Base-by-base conservation (phyloP, 2,113 vertebrate species). In the Macquaria australasica region DNA sequence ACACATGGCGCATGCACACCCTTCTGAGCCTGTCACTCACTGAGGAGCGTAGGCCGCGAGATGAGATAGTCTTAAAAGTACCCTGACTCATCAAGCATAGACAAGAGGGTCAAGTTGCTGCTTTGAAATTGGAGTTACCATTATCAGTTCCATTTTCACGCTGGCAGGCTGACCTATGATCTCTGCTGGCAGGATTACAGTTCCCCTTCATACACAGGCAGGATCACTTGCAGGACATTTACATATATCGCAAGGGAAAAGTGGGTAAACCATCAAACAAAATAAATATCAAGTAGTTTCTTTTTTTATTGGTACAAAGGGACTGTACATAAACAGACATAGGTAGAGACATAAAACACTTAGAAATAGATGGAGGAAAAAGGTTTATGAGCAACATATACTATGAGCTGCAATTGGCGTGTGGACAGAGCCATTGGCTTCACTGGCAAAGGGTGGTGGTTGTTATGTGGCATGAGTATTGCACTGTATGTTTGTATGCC, bases 91-190 rank as follows among this genome's bases (percentile, higher is more conserved):
- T 86, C 77, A 58, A 39, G 84, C 87, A 78, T 12, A 82, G 60
- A 88, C 86, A 73, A 84, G 73, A 83, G 86, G 87, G 83, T 92
- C 86, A 78, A 77, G 81, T 91, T 91, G 83, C 90, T 41, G 53
- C 86, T 88, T 80, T 88, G 89, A 84, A 87, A 90, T n/a, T 0
- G 18, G 77, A 92, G 80, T 84, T 63, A 5, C 53, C 60, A 82
- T 91, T 79, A 88, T 88, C 74, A 14, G 81, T 41, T 56, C 4
- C 69, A 71, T 83, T 90, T 90, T 88, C 67, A 88, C 21, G 31
- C 74, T 81, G 83, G 59, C 78, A 89, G 70, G 28, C 6, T 78
- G 82, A 89, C 58, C 84, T 82, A 5, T 85, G 84, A 87, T 73
- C 77, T 77, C 62, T 58, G 10, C 70, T 87, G 84, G 55, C 66